phyloP scores from a whole-genome alignment of 1,140 invertebrate species.

The Cyrtorhinus lividipennis region DNA sequence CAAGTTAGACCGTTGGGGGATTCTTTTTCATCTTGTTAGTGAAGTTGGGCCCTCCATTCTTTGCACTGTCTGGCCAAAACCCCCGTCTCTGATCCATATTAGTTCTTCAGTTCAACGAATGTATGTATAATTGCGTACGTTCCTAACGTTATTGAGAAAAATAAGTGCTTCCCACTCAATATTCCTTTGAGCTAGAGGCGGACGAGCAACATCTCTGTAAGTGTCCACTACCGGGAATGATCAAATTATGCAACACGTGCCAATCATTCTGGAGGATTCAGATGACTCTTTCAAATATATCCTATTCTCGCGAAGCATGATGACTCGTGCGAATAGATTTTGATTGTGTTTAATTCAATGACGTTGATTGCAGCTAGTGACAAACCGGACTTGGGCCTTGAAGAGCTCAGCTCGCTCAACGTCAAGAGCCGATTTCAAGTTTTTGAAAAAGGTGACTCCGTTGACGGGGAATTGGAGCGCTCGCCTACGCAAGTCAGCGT shows the following conservation, averaged over 20 bases:
- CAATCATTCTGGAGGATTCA: no score
- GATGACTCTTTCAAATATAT: no score
- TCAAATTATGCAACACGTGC: no score
- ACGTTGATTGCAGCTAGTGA: slow-evolving; percentile 50
- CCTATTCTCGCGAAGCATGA: no score
- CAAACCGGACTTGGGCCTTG: slow-evolving; percentile 74
- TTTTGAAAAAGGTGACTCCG: slow-evolving; percentile 47
- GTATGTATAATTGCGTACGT: no score
- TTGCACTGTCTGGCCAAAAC: no score
- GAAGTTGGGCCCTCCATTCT: no score
- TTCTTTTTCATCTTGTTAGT: no score
- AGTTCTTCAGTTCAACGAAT: no score
- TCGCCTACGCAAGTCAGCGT: slow-evolving; percentile 43
- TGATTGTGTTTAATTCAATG: background rate
- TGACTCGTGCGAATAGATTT: background rate
- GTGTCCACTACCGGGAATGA: background rate
- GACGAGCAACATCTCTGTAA: background rate
- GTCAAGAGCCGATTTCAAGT: slow-evolving; percentile 75
- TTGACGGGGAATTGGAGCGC: slow-evolving; percentile 37
- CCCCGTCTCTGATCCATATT: no score
- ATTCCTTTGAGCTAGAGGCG: background rate
- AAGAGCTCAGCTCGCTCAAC: slow-evolving; percentile 65
- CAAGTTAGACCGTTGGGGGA: no score
- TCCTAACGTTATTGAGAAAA: no score
- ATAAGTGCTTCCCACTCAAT: background rate